A percentile compares a stretch with the other conserved stretches of the same genome.
phyloP scores from a whole-genome alignment of 2,888 invertebrate genomes.

The Stenolophus ochropezus region DNA sequence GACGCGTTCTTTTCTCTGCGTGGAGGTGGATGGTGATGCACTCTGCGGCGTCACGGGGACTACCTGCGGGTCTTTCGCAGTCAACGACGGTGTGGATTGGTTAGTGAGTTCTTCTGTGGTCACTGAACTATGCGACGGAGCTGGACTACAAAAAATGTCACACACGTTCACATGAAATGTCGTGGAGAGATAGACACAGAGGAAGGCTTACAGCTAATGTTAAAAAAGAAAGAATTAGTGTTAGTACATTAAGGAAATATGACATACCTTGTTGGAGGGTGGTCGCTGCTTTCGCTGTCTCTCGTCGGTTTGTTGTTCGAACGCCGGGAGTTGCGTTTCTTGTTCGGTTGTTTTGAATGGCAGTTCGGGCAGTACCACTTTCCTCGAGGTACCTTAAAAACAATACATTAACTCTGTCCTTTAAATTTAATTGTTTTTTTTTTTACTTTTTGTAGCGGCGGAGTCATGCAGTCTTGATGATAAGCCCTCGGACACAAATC shows the following conservation, averaged over 20 bases:
- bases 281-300: conserved; percentile 77
- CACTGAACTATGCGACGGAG: conserved; percentile 82
- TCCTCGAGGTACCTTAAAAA: conserved; percentile 82
- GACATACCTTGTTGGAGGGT: conserved; percentile 75
- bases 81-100: conserved; percentile 61
- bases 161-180: conserved; percentile 39
- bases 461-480: conserved; percentile 95
- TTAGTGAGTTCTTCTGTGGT: conserved; percentile 76
- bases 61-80: conserved; percentile 36
- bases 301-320: conserved; percentile 76
- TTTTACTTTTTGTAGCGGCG: conserved; percentile 84
- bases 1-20: conserved; percentile 75
- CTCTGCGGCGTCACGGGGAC: conserved; percentile 66
- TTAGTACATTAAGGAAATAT: conserved; percentile 5
- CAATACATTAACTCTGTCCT: no score
- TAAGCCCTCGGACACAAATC: conserved; percentile 93
- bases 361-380: conserved; percentile 95
- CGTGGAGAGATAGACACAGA: conserved; percentile 31
- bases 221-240: not conserved
- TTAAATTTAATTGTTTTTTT: conserved; percentile 19
- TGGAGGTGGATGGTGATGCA: conserved; percentile 71
- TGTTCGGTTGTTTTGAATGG: conserved; percentile 84
- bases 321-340: conserved; percentile 78
- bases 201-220: conserved; percentile 20
- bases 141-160: conserved; percentile 75